These are phyloP conservation scores for Xanthia togata DNA, from an alignment of 2,888 invertebrate genomes.

Conservation along the genomic window DNA sequence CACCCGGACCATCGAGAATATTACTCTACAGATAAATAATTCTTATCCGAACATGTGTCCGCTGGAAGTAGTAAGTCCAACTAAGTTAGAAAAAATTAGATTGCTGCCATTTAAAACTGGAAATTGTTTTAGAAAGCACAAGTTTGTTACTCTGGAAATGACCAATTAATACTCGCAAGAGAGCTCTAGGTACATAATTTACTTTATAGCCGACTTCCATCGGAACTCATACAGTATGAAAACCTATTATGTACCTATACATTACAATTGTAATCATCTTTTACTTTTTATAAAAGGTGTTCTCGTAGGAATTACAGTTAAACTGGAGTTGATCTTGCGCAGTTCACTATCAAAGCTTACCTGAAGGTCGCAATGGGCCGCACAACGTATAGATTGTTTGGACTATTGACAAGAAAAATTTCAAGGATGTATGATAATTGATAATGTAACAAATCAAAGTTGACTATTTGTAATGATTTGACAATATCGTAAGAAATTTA, in stretches of 20 bases:
- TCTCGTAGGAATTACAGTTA: conserved; percentile 21
- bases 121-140: conserved; percentile 55
- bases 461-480: conserved; percentile 51
- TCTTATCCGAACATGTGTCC: conserved; percentile 70
- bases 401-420: conserved; percentile 66
- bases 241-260: not conserved
- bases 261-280: conserved; percentile 13
- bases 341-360: conserved; percentile 62
- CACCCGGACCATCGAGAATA: conserved; percentile 82
- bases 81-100: conserved; percentile 38
- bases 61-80: conserved; percentile 40
- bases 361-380: conserved; percentile 64
- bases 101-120: conserved; percentile 47
- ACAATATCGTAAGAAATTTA: conserved; percentile 25
- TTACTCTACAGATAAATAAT: conserved; percentile 81
- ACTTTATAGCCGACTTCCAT: conserved; percentile 32
- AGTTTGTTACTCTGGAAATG: conserved; percentile 54
- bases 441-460: conserved; percentile 64
- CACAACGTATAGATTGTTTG: conserved; percentile 69
- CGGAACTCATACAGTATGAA: conserved; percentile 10
- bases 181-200: conserved; percentile 38
- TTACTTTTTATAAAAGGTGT: conserved; percentile 19
- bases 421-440: conserved; percentile 69
- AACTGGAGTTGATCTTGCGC: conserved; percentile 43
- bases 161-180: conserved; percentile 43